Conservation (phyloP, 92 coral and sea anemone genomes). For the Diadumene lineata region DNA sequence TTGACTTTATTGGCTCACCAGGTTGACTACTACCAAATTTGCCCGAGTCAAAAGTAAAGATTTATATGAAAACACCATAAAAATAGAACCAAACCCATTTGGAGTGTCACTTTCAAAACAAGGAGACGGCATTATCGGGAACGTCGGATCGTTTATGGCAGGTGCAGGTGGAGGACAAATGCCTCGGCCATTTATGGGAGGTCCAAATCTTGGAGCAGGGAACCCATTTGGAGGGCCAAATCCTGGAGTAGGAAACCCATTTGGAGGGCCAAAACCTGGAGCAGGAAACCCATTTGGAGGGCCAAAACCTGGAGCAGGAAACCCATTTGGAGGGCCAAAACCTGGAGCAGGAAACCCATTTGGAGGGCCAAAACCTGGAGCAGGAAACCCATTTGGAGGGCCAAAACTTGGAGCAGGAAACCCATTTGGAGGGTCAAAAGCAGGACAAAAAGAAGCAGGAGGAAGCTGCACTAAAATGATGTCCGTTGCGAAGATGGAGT, state of each 20-base stretch:
- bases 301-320: not conserved
- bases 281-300: not conserved
- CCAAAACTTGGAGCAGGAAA: not conserved
- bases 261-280: conserved; percentile 1
- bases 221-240: conserved; percentile 3
- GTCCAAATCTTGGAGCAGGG: not conserved
- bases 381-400: not conserved
- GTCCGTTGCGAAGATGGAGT: not conserved
- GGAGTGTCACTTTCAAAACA: not conserved
- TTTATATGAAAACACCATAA: not conserved
- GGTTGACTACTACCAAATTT: not conserved
- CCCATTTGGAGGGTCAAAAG: not conserved
- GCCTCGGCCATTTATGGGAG: conserved; percentile 3
- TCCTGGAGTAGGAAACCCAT: not conserved
- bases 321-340: not conserved
- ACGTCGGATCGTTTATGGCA: not conserved
- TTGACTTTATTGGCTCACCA: not conserved
- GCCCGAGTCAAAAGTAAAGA: conserved; percentile 1
- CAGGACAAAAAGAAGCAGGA: not conserved
- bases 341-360: not conserved
- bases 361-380: conserved; percentile 1
- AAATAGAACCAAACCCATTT: not conserved
- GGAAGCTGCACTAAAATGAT: not conserved
- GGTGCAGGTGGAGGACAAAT: conserved; percentile 1
- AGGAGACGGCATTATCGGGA: not conserved